Base-by-base conservation (phyloP, 30 jellyfish, hydroid and myxozoan species). In the Aurelia sp. region DNA sequence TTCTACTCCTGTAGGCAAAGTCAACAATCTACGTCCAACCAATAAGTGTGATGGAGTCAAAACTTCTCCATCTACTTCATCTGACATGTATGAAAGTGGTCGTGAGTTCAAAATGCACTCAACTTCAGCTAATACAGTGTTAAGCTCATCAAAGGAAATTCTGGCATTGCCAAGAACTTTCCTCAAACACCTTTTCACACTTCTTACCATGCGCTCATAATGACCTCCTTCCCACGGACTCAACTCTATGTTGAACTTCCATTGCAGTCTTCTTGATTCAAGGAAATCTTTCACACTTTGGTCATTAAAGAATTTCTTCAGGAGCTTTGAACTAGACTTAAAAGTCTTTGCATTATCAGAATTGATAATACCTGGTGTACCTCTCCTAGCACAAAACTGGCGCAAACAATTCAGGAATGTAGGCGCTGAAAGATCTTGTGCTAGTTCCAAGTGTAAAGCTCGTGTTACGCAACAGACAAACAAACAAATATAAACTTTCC, bases 381-480 rank as follows among this genome's bases (percentile, higher is more conserved):
- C 91, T 81, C 91, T 66, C 44, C 91, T 81, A 24, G 84, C 74
- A 81, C 91, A 81, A 81, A 81, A 81, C 24, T 85, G 60, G 13
- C 91, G 59, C 19, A 81, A 67, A 67, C 84, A 81, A 50, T 67
- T 51, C 11, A 81, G 7, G 48, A 81, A 81, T 63, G 84, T 24
- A 11, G 74, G 12, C 21, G 84, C 53, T 44, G 72, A 21, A 52
- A 81, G 82, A 67, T 81, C 59, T 8, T 30, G 41, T 27, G 67
- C 84, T 20, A 81, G 71, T 58, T 81, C 91, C 17, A 81, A 24
- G 62, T 81, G 91, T 15, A 81, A 18, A 44, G 91, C 84, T 44
- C 91, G 50, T n/a, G 84, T 66, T 20, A 69, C 75, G 33, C 84
- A 67, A 67, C 91, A 81, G 19, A 84, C 17, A 52, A 81, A 66